Conservation (phyloP, 1,140 invertebrate species). For the Latrodectus geometricus region DNA sequence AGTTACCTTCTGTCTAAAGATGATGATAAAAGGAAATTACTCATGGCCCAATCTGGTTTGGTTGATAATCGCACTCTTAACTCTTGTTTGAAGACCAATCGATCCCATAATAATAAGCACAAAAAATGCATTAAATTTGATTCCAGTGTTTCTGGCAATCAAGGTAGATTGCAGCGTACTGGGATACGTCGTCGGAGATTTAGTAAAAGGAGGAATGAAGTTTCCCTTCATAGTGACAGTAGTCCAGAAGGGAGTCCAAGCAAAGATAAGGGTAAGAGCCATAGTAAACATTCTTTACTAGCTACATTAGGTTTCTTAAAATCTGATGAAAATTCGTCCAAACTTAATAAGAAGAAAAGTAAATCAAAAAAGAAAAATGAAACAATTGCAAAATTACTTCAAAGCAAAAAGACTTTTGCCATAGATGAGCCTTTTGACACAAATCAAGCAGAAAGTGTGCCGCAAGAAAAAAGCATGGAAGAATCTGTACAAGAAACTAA, state of each 20-base stretch:
- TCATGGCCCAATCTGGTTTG: conserved; percentile 14
- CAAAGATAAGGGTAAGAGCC: conserved; percentile 14
- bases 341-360: conserved; percentile 26
- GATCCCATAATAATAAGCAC: conserved; percentile 2
- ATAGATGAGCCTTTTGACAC: conserved; percentile 51
- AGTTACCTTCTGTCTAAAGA: conserved; percentile 49
- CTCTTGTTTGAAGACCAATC: conserved; percentile 46
- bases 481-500: conserved; percentile 45
- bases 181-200: conserved; percentile 33
- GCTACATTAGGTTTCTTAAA: conserved; percentile 25
- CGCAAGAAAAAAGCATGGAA: conserved; percentile 30
- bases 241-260: conserved; percentile 56
- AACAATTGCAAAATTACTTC: conserved; percentile 31
- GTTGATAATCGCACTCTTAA: conserved; percentile 34
- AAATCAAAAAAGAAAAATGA: conserved; percentile 55
- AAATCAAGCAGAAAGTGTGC: not conserved
- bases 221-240: conserved; percentile 18
- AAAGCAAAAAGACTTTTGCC: conserved; percentile 48
- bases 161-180: not conserved
- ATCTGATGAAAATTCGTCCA: not conserved
- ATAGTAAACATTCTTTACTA: conserved; percentile 13
- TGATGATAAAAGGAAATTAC: conserved; percentile 15
- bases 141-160: conserved; percentile 13
- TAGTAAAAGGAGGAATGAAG: conserved; percentile 27
- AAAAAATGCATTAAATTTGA: conserved; percentile 56